A percentile compares a stretch with the other conserved stretches of the same genome.
Evolutionary conservation across 2,888 invertebrate genomes (phyloP).

Genomic region (Tortrix viridana): DNA sequence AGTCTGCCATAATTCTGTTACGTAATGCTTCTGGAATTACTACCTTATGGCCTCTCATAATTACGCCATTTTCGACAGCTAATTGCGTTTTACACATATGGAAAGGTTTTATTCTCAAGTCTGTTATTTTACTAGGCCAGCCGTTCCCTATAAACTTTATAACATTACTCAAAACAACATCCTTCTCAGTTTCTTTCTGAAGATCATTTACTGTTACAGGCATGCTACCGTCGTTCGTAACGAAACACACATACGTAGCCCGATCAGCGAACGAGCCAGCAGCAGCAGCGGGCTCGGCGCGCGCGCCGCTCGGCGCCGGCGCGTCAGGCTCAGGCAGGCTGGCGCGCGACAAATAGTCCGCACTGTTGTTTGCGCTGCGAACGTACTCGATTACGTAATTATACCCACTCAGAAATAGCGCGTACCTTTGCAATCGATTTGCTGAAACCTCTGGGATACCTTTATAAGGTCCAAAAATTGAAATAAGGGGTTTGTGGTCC

Average conservation of each 20-base stretch:
- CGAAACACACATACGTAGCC: slow-evolving; percentile 19
- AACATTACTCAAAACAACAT: slow-evolving; percentile 1
- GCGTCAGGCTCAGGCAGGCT: background rate
- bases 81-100: slow-evolving; percentile 7
- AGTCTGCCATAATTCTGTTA: background rate
- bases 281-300: background rate
- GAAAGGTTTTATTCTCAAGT: background rate
- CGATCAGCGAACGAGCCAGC: slow-evolving; percentile 4
- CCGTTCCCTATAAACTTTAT: background rate
- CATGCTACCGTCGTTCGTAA: background rate
- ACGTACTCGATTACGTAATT: too few relatives aligned
- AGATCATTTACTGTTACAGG: slow-evolving; percentile 7
- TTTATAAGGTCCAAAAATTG: slow-evolving; percentile 16
- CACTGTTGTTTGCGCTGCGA: slow-evolving; percentile 14
- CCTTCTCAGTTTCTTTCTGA: background rate
- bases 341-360: slow-evolving; percentile 6
- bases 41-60: slow-evolving; percentile 19
- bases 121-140: slow-evolving; percentile 16
- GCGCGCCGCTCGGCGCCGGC: background rate
- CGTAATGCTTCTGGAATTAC: slow-evolving; percentile 5
- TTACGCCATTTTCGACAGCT: slow-evolving; percentile 10
- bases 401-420: too few relatives aligned
- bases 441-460: slow-evolving; percentile 24
- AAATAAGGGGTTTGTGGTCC: slow-evolving; percentile 32
- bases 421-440: too few relatives aligned